Evolutionary conservation across 37 sponge, comb jelly and placozoan species (phyloP).

Genomic region (Crambe crambe): DNA sequence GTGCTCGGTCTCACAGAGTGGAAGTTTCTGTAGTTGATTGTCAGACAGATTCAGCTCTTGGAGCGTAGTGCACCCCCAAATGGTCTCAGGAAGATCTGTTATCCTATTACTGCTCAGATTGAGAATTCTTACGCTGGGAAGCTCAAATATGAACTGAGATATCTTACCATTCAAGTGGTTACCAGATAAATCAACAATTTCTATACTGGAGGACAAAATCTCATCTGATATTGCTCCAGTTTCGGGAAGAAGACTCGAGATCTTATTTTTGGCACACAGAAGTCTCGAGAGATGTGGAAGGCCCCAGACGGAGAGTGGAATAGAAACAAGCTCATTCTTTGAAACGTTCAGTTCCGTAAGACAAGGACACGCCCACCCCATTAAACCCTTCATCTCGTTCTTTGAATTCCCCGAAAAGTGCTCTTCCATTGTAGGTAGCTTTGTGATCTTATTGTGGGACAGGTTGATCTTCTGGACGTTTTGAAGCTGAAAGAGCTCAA

Average conservation of each 20-base stretch:
- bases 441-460: slow-evolving; percentile 28
- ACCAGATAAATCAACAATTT: slow-evolving; percentile 30
- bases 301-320: slow-evolving; percentile 61
- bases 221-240: background rate
- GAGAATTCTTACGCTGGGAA: slow-evolving; percentile 20
- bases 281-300: slow-evolving; percentile 28
- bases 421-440: slow-evolving; percentile 11
- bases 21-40: slow-evolving; percentile 39
- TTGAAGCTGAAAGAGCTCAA: slow-evolving; percentile 50
- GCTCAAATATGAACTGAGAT: slow-evolving; percentile 49
- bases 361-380: slow-evolving; percentile 24
- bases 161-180: slow-evolving; percentile 29
- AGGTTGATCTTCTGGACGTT: slow-evolving; percentile 41
- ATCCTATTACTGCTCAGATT: slow-evolving; percentile 38
- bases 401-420: background rate
- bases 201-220: slow-evolving; percentile 24
- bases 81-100: slow-evolving; percentile 20
- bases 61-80: slow-evolving; percentile 51
- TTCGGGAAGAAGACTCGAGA: slow-evolving; percentile 9
- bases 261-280: slow-evolving; percentile 9
- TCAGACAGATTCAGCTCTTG: slow-evolving; percentile 49
- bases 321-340: slow-evolving; percentile 22
- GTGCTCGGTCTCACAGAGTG: slow-evolving; percentile 38
- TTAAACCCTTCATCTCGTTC: background rate
- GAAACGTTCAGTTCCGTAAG: slow-evolving; percentile 43